Base-by-base conservation (phyloP, 2,888 invertebrate genomes). In the Hermaeophaga mercurialis region DNA sequence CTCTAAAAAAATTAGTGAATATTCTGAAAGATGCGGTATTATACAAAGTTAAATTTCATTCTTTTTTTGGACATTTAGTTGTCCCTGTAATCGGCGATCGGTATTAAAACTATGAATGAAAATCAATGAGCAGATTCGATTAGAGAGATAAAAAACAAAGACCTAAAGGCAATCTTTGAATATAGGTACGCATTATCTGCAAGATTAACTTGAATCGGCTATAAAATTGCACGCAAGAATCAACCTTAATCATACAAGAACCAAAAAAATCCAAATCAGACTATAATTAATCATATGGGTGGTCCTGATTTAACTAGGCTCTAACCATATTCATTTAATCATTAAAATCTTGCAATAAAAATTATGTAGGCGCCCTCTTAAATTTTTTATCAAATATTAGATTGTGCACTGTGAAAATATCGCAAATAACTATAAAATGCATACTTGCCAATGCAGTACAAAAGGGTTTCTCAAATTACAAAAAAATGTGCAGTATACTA, bases 151-250 rank as follows among this genome's bases (percentile, higher is more conserved):
- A 8, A 31, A 31, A 31, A 31, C 31, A 31, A 31, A 5, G 6
- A 28, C 54, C 54, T 24, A 12, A 17, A 34, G 58, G 47, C 18
- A 47, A 41, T 44, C 45, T 33, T 45, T 52, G 36, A 53, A 53
- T 57, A 41, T 43, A 46, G 46, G 56, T 56, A 52, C 43, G 41
- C 47, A 57, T 57, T 50, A 53, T 56, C 47, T 41, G 52, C 36
- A 14, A 56, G 34, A 54, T 54, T 41, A 19, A 48, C 54, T 48
- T 48, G 31, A 46, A 43, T 48, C 46, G 19, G 43, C 54, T 41
- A 54, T 31, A 46, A 54, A 54, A 54, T 54, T 54, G 54, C 54
- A 54, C 43, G 43, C 39, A 48, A 41, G 52, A 41, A 41, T 47
- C 39, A 19, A 33, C 34, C 41, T 44, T 54, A 54, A 54, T 48